phyloP scores from a whole-genome alignment of 2,888 invertebrate genomes.

The Plusia festucae region DNA sequence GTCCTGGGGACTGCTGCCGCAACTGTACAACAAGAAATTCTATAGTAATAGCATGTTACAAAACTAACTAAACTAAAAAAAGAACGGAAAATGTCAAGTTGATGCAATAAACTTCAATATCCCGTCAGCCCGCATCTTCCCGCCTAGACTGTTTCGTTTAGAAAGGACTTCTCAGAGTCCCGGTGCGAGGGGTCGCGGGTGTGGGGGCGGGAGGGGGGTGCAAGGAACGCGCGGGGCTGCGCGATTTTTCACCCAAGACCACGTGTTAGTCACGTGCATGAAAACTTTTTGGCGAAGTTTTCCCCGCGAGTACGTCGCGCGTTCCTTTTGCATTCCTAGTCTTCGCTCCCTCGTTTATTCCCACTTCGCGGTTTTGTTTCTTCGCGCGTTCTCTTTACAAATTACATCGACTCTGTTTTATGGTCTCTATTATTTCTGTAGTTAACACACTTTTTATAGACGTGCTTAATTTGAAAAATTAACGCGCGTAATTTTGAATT shows the following conservation, averaged over 20 bases:
- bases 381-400: conserved; percentile 52
- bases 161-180: conserved; percentile 68
- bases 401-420: conserved; percentile 43
- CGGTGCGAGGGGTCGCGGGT: conserved; percentile 34
- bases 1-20: conserved; percentile 70
- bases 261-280: conserved; percentile 86
- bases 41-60: conserved; percentile 44
- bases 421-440: conserved; percentile 39
- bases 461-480: conserved; percentile 47
- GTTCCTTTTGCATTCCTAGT: conserved; percentile 49
- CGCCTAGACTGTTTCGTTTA: conserved; percentile 65
- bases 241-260: conserved; percentile 87
- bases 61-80: conserved; percentile 38
- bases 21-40: conserved; percentile 72
- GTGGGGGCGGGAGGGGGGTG: conserved; percentile 60
- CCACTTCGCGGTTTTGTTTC: conserved; percentile 46
- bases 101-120: conserved; percentile 43
- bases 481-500: conserved; percentile 60
- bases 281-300: conserved; percentile 80
- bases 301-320: conserved; percentile 59
- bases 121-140: conserved; percentile 65
- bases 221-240: conserved; percentile 77
- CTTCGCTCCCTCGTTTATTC: conserved; percentile 32
- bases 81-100: conserved; percentile 50
- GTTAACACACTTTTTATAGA: conserved; percentile 54